Percentiles rank a stretch among this genome's conserved stretches.
Conservation (phyloP, 2,888 invertebrate species). For the Chrysolina americana region DNA sequence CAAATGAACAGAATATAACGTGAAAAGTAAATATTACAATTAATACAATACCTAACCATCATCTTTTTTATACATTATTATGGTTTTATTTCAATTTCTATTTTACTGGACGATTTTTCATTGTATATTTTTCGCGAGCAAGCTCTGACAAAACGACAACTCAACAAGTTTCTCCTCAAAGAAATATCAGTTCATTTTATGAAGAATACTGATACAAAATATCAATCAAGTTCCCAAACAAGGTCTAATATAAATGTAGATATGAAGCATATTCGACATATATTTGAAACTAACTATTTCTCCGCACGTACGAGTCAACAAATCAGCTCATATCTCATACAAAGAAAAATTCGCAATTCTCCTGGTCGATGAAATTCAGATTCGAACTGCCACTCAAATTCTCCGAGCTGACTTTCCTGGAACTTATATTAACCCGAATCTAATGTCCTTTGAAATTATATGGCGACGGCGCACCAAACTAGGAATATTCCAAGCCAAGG, state of each 20-base stretch:
- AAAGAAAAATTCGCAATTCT: conserved; percentile 2
- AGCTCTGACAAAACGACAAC: background rate
- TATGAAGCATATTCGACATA: background rate
- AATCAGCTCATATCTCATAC: background rate
- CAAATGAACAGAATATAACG: no score
- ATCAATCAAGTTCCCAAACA: background rate
- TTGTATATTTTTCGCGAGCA: no score
- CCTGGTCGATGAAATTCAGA: conserved; percentile 40
- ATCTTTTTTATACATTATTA: no score
- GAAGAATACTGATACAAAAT: background rate
- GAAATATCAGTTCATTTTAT: background rate
- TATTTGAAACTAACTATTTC: background rate
- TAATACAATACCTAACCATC: no score
- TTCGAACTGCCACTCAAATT: conserved; percentile 47
- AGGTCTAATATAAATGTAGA: background rate
- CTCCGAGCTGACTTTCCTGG: conserved; percentile 42
- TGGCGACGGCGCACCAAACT: conserved; percentile 23
- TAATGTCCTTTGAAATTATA: conserved; percentile 47
- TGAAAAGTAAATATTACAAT: no score
- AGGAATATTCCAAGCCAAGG: conserved; percentile 36
- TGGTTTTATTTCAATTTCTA: no score
- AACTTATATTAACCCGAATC: conserved; percentile 45
- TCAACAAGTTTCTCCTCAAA: background rate
- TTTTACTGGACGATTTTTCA: no score
- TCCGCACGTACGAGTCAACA: conserved; percentile 5